phyloP scores from a whole-genome alignment of 2,888 invertebrate genomes.

The Drosophila tanythrix region DNA sequence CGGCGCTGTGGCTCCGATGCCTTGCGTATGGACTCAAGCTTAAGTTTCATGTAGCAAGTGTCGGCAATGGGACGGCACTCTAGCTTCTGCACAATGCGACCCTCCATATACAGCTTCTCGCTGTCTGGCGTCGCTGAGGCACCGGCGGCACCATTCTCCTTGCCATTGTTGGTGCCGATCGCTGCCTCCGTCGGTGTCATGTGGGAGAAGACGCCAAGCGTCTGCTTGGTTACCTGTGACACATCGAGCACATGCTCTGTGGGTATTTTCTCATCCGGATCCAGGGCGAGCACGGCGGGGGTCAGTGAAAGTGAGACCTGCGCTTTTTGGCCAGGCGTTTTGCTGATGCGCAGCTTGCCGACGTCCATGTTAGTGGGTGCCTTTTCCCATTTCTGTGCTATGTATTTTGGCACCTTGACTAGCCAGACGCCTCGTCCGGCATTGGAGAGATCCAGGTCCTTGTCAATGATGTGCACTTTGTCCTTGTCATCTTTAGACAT shows the following conservation, averaged over 20 bases:
- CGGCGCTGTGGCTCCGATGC: conserved; percentile 94
- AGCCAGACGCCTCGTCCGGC: conserved; percentile 97
- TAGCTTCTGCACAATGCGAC: conserved; percentile 97
- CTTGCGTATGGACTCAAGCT: conserved; percentile 93
- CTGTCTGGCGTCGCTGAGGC: conserved; percentile 87
- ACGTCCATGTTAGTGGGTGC: conserved; percentile 95
- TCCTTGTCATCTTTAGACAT: conserved; percentile 85
- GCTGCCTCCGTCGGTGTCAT: conserved; percentile 87
- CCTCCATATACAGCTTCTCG: conserved; percentile 95
- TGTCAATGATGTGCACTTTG: conserved; percentile 88
- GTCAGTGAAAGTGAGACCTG: conserved; percentile 95
- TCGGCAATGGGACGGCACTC: conserved; percentile 97
- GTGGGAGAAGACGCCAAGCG: conserved; percentile 96
- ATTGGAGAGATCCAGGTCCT: conserved; percentile 94
- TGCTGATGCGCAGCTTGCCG: conserved; percentile 95
- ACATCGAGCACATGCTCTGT: conserved; percentile 96
- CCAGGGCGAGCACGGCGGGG: conserved; percentile 91
- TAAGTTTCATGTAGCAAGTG: conserved; percentile 95
- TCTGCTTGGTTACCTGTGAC: conserved; percentile 95
- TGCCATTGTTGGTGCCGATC: conserved; percentile 81
- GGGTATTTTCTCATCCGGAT: conserved; percentile 93
- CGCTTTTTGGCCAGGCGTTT: conserved; percentile 92
- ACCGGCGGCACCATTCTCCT: conserved; percentile 85
- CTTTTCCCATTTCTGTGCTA: conserved; percentile 97
- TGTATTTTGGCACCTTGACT: conserved; percentile 98